phyloP scores from a whole-genome alignment of 1,140 invertebrate species.

The Lordiphosa stackelbergi region DNA sequence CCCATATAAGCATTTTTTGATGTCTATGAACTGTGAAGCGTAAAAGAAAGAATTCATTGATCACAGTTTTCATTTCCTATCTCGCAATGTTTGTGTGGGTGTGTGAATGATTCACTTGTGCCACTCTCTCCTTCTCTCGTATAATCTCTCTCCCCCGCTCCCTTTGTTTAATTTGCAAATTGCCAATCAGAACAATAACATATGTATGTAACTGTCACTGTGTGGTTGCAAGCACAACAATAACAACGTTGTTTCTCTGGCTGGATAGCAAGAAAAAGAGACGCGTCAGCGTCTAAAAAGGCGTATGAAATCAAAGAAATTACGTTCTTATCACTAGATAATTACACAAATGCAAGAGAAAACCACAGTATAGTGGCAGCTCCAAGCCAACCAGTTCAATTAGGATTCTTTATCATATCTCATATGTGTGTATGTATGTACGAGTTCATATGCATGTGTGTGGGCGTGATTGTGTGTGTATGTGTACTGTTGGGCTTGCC shows the following conservation, averaged over 20 bases:
- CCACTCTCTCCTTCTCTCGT: slow-evolving; percentile 9
- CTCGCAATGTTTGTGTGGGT: slow-evolving; percentile 18
- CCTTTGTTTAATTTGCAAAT: slow-evolving; percentile 51
- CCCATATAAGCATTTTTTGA: slow-evolving; percentile 64
- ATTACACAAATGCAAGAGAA: slow-evolving; percentile 34
- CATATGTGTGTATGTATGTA: slow-evolving; percentile 1
- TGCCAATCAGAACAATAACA: slow-evolving; percentile 54
- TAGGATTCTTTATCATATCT: slow-evolving; percentile 26
- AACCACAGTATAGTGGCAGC: too few species aligned
- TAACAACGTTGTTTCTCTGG: slow-evolving; percentile 17
- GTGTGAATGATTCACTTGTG: slow-evolving; percentile 47
- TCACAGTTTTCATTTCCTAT: slow-evolving; percentile 37
- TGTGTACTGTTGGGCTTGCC: slow-evolving; percentile 30
- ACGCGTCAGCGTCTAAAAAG: slow-evolving; percentile 33
- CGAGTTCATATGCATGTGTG: slow-evolving; percentile 6
- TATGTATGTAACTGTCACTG: slow-evolving; percentile 42
- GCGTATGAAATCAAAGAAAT: slow-evolving; percentile 14
- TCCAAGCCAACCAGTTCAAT: slow-evolving; percentile 26
- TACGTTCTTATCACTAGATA: slow-evolving; percentile 40
- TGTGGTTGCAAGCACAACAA: slow-evolving; percentile 31
- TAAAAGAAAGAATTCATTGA: slow-evolving; percentile 63
- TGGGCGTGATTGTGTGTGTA: slow-evolving; percentile 5
- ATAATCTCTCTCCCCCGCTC: slow-evolving; percentile 5
- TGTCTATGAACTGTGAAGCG: slow-evolving; percentile 42
- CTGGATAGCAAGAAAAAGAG: not conserved